Conservation (phyloP, 2,797 vertebrate genomes). For the Anisognathus igniventris region DNA sequence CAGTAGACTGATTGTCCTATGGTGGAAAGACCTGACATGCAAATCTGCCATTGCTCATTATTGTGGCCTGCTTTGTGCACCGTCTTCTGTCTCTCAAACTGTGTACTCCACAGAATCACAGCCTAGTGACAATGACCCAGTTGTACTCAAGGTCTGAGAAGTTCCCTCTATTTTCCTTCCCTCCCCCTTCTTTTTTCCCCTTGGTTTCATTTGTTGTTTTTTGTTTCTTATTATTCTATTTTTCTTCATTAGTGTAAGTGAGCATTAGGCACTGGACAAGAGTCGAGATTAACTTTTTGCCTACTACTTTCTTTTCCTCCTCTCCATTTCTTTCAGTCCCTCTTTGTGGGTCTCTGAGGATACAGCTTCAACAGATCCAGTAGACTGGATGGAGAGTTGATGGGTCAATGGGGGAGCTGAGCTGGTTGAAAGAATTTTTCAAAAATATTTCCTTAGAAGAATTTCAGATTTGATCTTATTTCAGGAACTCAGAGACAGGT, state of each 20-base stretch:
- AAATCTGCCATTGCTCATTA: neutral
- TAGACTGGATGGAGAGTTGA: neutral
- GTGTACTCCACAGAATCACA: neutral
- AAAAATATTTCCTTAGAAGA: neutral
- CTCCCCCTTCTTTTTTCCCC: neutral
- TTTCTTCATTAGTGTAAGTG: neutral
- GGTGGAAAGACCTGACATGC: neutral
- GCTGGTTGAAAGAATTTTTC: neutral
- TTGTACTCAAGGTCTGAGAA: neutral
- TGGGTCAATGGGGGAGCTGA: neutral
- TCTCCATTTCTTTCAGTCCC: neutral
- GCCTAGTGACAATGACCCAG: neutral
- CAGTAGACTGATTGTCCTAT: neutral
- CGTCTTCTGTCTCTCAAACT: neutral
- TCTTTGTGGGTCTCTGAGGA: neutral
- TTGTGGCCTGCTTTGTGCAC: neutral
- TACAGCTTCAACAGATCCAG: neutral
- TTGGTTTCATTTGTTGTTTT: rapidly evolving
- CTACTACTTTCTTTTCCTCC: neutral
- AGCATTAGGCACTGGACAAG: neutral
- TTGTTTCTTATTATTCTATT: neutral
- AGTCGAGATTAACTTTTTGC: neutral
- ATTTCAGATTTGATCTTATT: neutral
- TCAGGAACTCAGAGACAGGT: neutral
- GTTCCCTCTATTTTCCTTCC: neutral